Evolutionary conservation across 2,888 invertebrate species (phyloP), one percentile per base, ranked within the genome.

Genomic region (Dorcus parallelipipedus): DNA sequence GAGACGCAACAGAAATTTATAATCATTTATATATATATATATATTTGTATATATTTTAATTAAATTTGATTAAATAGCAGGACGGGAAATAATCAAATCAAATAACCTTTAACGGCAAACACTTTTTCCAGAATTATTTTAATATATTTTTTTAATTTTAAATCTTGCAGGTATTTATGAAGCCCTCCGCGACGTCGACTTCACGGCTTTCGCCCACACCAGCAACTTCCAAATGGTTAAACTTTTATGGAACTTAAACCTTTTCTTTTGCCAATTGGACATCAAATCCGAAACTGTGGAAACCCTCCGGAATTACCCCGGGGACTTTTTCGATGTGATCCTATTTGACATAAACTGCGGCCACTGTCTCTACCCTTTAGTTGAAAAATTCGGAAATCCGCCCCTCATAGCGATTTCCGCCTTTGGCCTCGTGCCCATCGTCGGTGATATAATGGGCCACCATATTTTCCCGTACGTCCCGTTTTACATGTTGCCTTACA

Each of bases 401-500:
- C 68, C 69, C 1, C 52, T 64, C 1, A 48, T 69, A 3, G 69
- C 53, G 1, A 52, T 64, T 9, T 63, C 67, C 6, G 61, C 69
- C 0, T 66, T 64, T 41, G 62, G 64, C 6, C 38, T 63, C 7
- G 59, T 56, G 7, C 62, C 64, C 0, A 20, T 38, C 8, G 51
- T 67, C 6, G 52, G 51, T 0, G 47, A 61, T 20, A 52, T 58
- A 7, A 60, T 66, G 52, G 67, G 67, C 1, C 59, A 56, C 52
- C 61, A 62, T 4, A 54, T 67, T 9, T 63, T 63, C 49, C 63
- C 70, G 0, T 73, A 73, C 58, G 49, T 71, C 9, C 73, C 72
- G 1, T 67, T 60, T 49, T 60, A 65, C 23, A 47, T 54, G 20
- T 52, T 68, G 14, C 59, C 60, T 4, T 68, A 65, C 26, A 61